Evolutionary conservation across 2,797 vertebrate species (phyloP), one percentile per base, ranked within the genome.

Genomic region (Prionace glauca): DNA sequence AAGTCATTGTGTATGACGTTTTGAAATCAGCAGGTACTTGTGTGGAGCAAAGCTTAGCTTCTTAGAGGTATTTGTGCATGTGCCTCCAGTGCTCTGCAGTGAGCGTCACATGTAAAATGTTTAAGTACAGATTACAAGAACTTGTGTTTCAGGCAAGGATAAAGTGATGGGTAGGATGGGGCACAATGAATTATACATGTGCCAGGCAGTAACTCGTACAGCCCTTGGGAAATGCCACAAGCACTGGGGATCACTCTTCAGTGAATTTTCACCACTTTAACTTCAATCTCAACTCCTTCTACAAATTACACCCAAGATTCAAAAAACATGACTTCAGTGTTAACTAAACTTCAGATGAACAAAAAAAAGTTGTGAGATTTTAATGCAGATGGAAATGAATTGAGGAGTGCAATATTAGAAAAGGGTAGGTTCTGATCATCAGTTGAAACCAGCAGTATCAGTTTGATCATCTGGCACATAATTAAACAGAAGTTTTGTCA

Each of bases 21-120:
- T n/a, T 36, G n/a, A 16, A 26, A 72, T 72, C 41, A 72, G 41
- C 45, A 95, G 93, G 93, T 71, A 95, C 93, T 95, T 95, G 71
- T 20, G 93, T 60, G 50, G 45, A 60, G 18, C 93, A 95, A 95
- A 60, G 71, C 16, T 95, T 56, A 77, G 26, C 36, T 50, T 72
- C 45, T 87, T 87, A 65, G 20, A 91, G 56, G 32, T 14, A 4
- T 95, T 95, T 74, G 45, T n/a, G 9, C 72, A 77, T 3, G 4
- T 7, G 50, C 50, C 5, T 56, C 50, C 50, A 69, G n/a, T 22
- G 24, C 20, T 12, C 65, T 36, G 18, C 65, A 67, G 36, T 92
- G 62, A 41, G n/a, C 3, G 18, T 22, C 67, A 69, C 2, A 41
- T n/a, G 9, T 67, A 92, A 92, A 92, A 88, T 84, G 20, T 45